phyloP scores from a whole-genome alignment of 2,888 invertebrate species.

The Netelia inedita region DNA sequence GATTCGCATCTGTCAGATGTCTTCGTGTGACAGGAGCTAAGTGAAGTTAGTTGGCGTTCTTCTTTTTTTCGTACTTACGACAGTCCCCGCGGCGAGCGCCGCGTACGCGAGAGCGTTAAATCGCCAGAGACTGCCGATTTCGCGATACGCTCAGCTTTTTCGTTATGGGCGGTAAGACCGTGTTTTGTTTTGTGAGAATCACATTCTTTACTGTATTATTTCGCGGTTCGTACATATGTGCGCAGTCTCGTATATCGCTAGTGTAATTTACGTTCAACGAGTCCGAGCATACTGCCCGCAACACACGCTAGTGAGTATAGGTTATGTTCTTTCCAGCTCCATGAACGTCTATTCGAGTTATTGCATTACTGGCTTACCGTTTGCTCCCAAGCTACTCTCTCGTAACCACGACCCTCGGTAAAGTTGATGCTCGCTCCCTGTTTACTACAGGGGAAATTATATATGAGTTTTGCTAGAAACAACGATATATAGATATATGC shows the following conservation, averaged over 20 bases:
- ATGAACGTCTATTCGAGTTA: conserved; percentile 82
- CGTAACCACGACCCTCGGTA: conserved; percentile 20
- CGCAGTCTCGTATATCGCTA: neutral
- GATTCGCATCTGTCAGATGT: no score
- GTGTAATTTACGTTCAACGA: conserved; percentile 1
- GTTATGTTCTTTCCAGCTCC: conserved; percentile 82
- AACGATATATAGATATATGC: conserved; percentile 11
- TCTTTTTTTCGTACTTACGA: neutral
- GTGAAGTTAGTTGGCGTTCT: neutral
- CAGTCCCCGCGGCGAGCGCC: neutral
- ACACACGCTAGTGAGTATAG: conserved; percentile 61
- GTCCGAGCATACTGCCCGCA: neutral
- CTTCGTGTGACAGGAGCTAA: no score
- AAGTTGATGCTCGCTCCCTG: conserved; percentile 28
- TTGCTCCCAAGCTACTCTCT: conserved; percentile 72
- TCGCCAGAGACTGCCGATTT: neutral
- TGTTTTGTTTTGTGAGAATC: neutral
- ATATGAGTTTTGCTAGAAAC: conserved; percentile 24
- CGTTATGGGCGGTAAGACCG: neutral
- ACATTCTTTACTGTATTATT: neutral
- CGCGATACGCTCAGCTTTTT: neutral
- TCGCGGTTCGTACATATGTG: neutral
- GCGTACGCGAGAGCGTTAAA: neutral
- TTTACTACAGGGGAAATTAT: conserved; percentile 39
- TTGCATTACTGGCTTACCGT: conserved; percentile 84